Conservation (phyloP, 2,113 vertebrate species). For the Pomatostomus ruficeps region DNA sequence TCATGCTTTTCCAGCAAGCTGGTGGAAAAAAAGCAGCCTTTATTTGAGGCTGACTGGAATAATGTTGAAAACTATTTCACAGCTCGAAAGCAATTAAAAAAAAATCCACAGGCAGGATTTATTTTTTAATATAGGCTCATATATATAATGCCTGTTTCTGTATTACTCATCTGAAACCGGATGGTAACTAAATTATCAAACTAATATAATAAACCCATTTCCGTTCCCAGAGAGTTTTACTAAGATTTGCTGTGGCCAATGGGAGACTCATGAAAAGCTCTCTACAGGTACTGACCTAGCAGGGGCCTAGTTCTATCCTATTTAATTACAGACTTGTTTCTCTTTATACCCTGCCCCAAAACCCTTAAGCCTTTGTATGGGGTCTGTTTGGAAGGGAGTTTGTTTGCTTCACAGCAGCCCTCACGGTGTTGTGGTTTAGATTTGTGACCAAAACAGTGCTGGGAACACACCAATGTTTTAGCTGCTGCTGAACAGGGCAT, state of each 20-base stretch:
- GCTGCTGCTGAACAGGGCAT: neutral
- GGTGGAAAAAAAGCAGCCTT: neutral
- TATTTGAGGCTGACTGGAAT: neutral
- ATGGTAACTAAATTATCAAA: neutral
- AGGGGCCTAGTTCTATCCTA: neutral
- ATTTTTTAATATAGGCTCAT: neutral
- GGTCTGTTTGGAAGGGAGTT: neutral
- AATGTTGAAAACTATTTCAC: neutral
- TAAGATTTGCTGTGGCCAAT: neutral
- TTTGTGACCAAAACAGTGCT: neutral
- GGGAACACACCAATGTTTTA: neutral
- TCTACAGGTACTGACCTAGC: neutral
- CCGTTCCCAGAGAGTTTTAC: neutral
- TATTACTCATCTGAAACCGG: neutral
- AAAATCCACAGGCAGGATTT: neutral
- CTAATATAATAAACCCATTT: neutral
- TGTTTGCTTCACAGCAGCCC: neutral
- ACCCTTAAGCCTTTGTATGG: neutral
- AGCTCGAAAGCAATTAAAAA: neutral
- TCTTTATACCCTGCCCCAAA: neutral
- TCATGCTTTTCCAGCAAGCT: neutral
- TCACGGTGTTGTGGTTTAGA: neutral
- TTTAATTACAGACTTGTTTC: neutral
- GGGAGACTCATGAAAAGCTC: neutral
- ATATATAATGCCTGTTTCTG: neutral